Evolutionary conservation across 2,888 invertebrate genomes (phyloP).

Genomic region (Luffia ferchaultella): DNA sequence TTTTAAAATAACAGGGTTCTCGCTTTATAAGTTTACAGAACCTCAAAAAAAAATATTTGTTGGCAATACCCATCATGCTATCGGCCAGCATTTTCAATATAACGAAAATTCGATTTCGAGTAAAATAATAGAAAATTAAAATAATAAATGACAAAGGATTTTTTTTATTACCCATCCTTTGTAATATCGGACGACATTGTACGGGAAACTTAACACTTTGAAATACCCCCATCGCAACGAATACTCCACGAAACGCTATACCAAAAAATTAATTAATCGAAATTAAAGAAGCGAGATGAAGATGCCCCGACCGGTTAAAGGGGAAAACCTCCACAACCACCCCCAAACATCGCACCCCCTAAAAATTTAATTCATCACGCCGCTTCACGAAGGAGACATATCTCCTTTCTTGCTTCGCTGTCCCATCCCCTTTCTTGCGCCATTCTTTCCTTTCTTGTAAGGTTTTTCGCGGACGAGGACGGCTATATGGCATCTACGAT

Average conservation of each 20-base stretch:
- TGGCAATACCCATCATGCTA: too few relatives aligned
- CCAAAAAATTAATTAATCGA: conserved; percentile 44
- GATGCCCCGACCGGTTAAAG: conserved; percentile 46
- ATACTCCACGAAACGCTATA: not conserved
- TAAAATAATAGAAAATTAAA: too few relatives aligned
- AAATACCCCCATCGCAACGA: not conserved
- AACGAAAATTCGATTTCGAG: too few relatives aligned
- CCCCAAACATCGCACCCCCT: conserved; percentile 32
- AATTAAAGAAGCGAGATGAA: conserved; percentile 44
- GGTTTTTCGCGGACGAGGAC: conserved; percentile 54
- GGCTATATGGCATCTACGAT: conserved; percentile 12
- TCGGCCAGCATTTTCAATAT: too few relatives aligned
- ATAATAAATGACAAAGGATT: too few relatives aligned
- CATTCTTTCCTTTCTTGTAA: conserved; percentile 64
- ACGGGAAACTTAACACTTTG: not conserved
- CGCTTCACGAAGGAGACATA: conserved; percentile 46
- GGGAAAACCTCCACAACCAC: conserved; percentile 22
- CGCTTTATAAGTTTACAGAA: too few relatives aligned
- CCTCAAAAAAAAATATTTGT: too few relatives aligned
- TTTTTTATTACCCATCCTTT: too few relatives aligned
- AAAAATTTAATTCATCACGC: conserved; percentile 67
- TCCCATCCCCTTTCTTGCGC: conserved; percentile 57
- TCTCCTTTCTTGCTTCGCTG: conserved; percentile 35
- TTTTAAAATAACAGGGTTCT: too few relatives aligned
- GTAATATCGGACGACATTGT: too few relatives aligned